Base-by-base conservation (phyloP, 2,888 invertebrate genomes). In the Trichopoda pennipes region DNA sequence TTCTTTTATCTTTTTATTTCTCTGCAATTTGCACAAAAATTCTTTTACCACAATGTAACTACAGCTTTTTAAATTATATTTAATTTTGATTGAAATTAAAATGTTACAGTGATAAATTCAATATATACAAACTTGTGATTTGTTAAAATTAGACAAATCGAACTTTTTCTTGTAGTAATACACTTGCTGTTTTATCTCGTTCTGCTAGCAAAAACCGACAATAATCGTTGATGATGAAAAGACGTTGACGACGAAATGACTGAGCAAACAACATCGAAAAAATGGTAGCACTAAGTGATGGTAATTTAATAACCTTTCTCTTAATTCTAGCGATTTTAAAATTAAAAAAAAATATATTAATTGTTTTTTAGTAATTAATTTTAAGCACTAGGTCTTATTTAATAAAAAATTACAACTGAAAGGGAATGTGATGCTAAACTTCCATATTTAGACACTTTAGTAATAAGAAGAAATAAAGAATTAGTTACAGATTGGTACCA, bases 141-240 rank as follows among this genome's bases (percentile, higher is more conserved):
- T 75, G 28, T 51, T 51, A 42, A 7, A 55, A 47, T 35, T 73
- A 7, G n/a, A 55, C 10, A 38, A 53, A 56, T 55, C 51, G 17
- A 42, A 53, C 21, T 53, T 72, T 66, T 14, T 19, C 14, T 64
- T 47, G 63, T 66, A 79, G 55, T 64, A 68, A 72, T 63, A 68
- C 77, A 77, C 66, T 74, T 74, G 81, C 74, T 70, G 78, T 74
- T 79, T 78, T 78, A 78, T 69, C 32, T 74, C 53, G 64, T 74
- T 81, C 74, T 81, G 81, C 42, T 72, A 70, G 69, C 75, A 63
- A 80, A 69, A 55, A 63, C 74, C 80, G 80, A 80, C 58, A 75
- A 47, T 51, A 68, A 74, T 63, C 63, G 58, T 58, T 64, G 69
- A 80, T 63, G 69, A 80, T 64, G 80, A 75, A 75, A 80, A 80